Conservation (phyloP, 2,888 invertebrate genomes). For the Ochropleura plecta region DNA sequence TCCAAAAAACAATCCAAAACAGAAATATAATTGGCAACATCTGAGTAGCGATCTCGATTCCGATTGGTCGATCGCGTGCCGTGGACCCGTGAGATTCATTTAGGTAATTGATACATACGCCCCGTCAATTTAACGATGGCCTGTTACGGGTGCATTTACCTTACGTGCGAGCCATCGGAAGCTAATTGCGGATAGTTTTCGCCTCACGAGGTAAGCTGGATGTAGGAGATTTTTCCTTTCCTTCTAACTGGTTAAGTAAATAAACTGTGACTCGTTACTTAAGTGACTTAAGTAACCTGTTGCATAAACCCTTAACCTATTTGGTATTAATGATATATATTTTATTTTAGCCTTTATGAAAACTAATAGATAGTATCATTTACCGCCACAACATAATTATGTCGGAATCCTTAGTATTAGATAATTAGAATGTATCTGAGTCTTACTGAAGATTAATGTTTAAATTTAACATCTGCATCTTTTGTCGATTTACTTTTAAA, state of each 20-base stretch:
- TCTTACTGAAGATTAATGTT: not conserved
- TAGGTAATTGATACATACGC: conserved; percentile 83
- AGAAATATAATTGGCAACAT: conserved; percentile 61
- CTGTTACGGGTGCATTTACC: conserved; percentile 67
- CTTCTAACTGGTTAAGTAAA: not conserved
- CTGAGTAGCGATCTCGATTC: conserved; percentile 61
- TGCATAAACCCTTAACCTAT: too few relatives aligned
- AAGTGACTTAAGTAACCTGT: too few relatives aligned
- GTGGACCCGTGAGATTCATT: conserved; percentile 77
- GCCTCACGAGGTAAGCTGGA: conserved; percentile 30
- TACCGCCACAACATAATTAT: not conserved
- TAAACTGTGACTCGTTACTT: too few relatives aligned
- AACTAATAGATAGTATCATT: not conserved
- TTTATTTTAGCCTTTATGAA: not conserved
- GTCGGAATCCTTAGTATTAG: not conserved
- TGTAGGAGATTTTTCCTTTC: not conserved
- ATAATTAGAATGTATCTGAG: not conserved
- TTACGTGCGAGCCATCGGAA: conserved; percentile 64
- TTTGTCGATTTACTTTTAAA: not conserved
- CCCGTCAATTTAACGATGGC: conserved; percentile 74
- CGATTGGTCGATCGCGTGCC: conserved; percentile 57
- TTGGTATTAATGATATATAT: not conserved
- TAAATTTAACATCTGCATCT: not conserved
- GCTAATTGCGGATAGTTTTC: conserved; percentile 68
- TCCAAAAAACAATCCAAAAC: conserved; percentile 44